Evolutionary conservation across 2,113 vertebrate species (phyloP).

Genomic region (Rhodinocichla rosea): DNA sequence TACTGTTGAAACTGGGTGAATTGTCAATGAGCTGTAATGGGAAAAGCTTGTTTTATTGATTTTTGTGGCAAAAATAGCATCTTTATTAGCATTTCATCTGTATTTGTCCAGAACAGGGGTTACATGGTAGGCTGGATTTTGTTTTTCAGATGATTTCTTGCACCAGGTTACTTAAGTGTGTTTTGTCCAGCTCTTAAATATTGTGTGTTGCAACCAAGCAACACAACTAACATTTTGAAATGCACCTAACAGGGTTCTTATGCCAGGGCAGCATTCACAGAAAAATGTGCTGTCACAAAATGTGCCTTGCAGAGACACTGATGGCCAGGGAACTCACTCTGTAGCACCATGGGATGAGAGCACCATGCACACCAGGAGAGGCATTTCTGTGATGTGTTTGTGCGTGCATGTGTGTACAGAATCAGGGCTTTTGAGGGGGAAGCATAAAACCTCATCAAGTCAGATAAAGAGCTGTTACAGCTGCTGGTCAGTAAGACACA

Average conservation of each 20-base stretch:
- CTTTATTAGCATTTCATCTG: not conserved
- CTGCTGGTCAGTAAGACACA: not conserved
- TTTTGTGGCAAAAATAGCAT: not conserved
- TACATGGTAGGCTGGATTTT: not conserved
- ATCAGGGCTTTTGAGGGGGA: not conserved
- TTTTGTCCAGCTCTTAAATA: not conserved
- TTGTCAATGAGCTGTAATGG: not conserved
- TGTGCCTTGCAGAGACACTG: not conserved
- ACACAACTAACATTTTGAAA: not conserved
- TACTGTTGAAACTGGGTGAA: not conserved
- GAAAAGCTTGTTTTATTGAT: not conserved
- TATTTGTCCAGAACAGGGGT: not conserved
- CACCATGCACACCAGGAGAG: not conserved
- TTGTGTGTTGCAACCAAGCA: conserved; percentile 17
- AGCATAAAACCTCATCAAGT: not conserved
- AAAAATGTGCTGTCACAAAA: not conserved
- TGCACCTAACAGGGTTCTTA: not conserved
- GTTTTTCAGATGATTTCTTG: not conserved
- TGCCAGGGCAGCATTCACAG: not conserved
- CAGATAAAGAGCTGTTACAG: not conserved
- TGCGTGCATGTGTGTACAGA: not conserved
- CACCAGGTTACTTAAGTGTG: not conserved
- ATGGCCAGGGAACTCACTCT: not conserved
- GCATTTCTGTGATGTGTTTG: not conserved
- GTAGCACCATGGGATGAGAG: not conserved